Conservation (phyloP, 2,113 vertebrate species). For the Callithrix jacchus region DNA sequence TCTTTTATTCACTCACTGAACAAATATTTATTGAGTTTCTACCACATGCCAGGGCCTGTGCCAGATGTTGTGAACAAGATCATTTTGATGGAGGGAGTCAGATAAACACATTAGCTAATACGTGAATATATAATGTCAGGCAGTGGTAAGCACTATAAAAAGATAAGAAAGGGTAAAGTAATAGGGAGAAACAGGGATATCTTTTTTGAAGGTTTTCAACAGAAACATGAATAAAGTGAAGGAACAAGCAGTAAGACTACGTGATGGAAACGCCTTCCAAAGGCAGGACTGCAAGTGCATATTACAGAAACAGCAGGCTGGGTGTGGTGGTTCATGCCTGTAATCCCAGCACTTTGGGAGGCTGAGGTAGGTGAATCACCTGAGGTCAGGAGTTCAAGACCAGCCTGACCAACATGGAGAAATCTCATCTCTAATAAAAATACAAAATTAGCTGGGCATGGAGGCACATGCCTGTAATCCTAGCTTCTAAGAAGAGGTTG, state of each 20-base stretch:
- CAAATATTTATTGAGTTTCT: constrained; percentile 17
- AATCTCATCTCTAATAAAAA: no score
- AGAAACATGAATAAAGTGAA: neutral
- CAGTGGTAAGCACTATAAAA: neutral
- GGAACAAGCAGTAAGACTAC: neutral
- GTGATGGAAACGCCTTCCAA: neutral
- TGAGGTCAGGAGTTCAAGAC: no score
- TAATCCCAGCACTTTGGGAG: no score
- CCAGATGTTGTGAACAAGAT: neutral
- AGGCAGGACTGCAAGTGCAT: neutral
- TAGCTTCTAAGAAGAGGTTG: no score
- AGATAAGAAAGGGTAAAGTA: neutral
- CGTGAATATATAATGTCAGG: neutral
- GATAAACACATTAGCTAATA: neutral
- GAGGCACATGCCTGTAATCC: no score
- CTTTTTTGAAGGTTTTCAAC: neutral
- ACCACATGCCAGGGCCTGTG: neutral
- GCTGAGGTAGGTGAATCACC: no score
- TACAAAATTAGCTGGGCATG: no score
- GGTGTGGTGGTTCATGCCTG: no score
- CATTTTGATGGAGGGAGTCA: neutral
- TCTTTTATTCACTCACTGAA: neutral
- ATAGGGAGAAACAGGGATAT: neutral
- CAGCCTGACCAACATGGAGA: no score
- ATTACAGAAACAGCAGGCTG: neutral